Base-by-base conservation (phyloP, 2,888 invertebrate genomes). In the Cheilosia variabilis region DNA sequence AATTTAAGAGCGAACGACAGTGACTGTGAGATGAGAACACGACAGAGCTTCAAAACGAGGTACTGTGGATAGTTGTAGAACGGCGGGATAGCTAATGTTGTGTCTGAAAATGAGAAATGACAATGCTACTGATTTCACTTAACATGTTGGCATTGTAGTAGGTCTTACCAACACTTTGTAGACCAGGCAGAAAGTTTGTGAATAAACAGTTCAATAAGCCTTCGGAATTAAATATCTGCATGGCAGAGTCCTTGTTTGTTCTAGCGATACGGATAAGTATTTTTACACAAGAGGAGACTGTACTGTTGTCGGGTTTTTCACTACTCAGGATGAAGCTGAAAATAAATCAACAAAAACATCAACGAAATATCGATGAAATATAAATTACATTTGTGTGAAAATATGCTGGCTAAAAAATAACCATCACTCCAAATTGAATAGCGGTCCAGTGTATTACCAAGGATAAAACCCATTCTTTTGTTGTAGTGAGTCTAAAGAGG, bases 181-280 rank as follows among this genome's bases (percentile, higher is more conserved):
- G 75, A 17, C 87, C 87, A 2, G 92, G 91, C 62, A 92, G 55
- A 91, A 96, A 96, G 89, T 94, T 91, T 15, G 90, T 91, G 17
- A 95, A 90, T 19, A 96, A 93, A 17, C 92, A 92, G 2, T 94
- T 92, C 87, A 98, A 92, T 17, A 98, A 93, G 87, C 95, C 93
- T 1, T 95, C 94, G 87, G 94, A 94, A 57, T 94, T 93, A 15
- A 94, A 92, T 72, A 98, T 94, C 90, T 93, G 94, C 47, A 93
- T 91, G 0, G 96, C 94, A 68, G 94, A 93, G 87, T 95, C 94
- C 50, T 94, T 92, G 9, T 97, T 97, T 91, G 97, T 96, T 89
- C 97, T 94, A 0, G 95, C 94, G 47, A 98, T 91, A 87, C 97
- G 94, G 65, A 95, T 96, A 58, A 98, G 93, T 87, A 98, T 95